Base-by-base conservation (phyloP, 2,797 vertebrate genomes). In the Scolopax rusticola region DNA sequence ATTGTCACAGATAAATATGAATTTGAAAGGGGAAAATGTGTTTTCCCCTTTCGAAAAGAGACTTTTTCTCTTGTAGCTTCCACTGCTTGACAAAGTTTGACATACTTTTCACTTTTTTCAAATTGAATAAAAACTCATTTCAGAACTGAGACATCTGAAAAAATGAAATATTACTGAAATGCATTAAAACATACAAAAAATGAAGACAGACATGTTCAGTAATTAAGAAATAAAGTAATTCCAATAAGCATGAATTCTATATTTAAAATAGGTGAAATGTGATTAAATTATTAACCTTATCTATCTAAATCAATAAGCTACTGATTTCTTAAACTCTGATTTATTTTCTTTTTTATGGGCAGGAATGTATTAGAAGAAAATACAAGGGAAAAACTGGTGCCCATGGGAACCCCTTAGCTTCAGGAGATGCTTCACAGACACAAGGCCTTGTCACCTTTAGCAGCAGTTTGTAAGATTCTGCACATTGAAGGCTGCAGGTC, bases 301-400 rank as follows among this genome's bases (percentile, higher is more conserved):
- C 45, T 87, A 89, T 18, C 33, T 84, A 90, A 91, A 93, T 84
- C 69, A 88, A 94, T 40, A 94, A 94, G 73, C 54, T 83, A 40
- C 3, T 74, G 27, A 63, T 21, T n/a, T 84, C 20, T 53, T 47
- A 87, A 89, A 74, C 13, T 38, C 8, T 69, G 5, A 18, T 67
- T 76, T 15, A 5, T 67, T 92, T 80, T 54, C 2, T 48, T 87
- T 47, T 53, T n/a, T 6, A n/a, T 41, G 56, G 8, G 9, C 4
- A 63, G 16, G 21, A 67, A 1, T 33, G 2, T 12, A 54, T 65
- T 54, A 77, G 4, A 33, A 70, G 3, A 43, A 91, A 79, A 69
- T 71, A 14, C 78, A 69, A 81, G 47, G 65, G 23, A 87, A 30
- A 92, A 78, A 19, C 12, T 41, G 27, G 15, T 4, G 12, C 51